These are phyloP conservation scores for Patella pellucida DNA, from an alignment of 2,888 invertebrate species.

Conservation along the genomic window DNA sequence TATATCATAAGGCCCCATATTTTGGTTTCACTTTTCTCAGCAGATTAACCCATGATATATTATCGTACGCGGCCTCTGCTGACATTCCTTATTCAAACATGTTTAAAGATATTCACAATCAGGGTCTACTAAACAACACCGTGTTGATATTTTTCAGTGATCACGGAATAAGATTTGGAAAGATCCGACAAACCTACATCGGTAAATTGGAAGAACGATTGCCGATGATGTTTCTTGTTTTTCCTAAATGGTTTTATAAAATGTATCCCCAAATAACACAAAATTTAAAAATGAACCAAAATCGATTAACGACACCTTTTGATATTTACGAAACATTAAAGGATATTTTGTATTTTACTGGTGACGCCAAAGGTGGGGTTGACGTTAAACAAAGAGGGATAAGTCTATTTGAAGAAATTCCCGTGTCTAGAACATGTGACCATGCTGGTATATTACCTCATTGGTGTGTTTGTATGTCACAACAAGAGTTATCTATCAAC, in stretches of 20 bases:
- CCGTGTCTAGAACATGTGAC: slow-evolving; percentile 83
- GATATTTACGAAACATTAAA: slow-evolving; percentile 85
- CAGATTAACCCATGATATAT: slow-evolving; percentile 85
- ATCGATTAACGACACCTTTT: slow-evolving; percentile 82
- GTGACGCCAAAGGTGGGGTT: slow-evolving; percentile 69
- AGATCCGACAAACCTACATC: slow-evolving; percentile 84
- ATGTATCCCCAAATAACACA: slow-evolving; percentile 76
- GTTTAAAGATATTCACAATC: slow-evolving; percentile 72
- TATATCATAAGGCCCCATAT: slow-evolving; percentile 76
- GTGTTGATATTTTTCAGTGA: slow-evolving; percentile 78
- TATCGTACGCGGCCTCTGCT: slow-evolving; percentile 83
- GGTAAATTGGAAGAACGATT: slow-evolving; percentile 84
- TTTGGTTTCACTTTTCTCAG: slow-evolving; percentile 89
- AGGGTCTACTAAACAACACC: slow-evolving; percentile 42
- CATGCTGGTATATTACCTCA: slow-evolving; percentile 93
- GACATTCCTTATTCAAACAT: slow-evolving; percentile 78
- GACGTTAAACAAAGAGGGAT: slow-evolving; percentile 73
- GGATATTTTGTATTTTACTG: slow-evolving; percentile 74
- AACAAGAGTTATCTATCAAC: too few species aligned
- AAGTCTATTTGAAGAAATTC: slow-evolving; percentile 61
- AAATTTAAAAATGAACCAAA: slow-evolving; percentile 78
- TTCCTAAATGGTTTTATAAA: slow-evolving; percentile 82
- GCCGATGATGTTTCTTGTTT: slow-evolving; percentile 81
- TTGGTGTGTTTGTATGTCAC: slow-evolving; percentile 86
- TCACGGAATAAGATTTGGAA: slow-evolving; percentile 90